Base-by-base conservation (phyloP, 2,797 vertebrate species). In the Tauraco hartlaubi region DNA sequence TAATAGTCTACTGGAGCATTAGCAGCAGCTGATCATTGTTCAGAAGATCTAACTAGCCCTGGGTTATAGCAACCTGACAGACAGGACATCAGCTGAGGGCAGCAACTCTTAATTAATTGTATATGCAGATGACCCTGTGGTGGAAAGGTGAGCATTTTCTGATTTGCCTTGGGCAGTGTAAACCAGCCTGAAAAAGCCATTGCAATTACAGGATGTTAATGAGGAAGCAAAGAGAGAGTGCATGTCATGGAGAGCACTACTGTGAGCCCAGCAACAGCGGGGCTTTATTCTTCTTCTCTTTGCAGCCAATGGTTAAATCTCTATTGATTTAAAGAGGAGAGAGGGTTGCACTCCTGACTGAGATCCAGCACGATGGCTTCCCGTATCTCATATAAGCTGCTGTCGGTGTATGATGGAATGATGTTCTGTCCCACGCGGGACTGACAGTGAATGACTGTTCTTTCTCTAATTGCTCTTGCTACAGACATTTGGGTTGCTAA, bases 61-160 rank as follows among this genome's bases (percentile, higher is more conserved):
- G 46, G 88, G 91, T 94, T 88, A 77, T 66, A 80, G 61, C 83
- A 91, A 80, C 90, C 78, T 95, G 85, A 73, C 81, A 92, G 95
- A 77, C 28, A 79, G 78, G 58, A 87, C 28, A 22, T 95, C 61
- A 91, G 80, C 67, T 85, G 85, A 95, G 92, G 68, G 93, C 92
- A 94, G 68, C 76, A 85, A 29, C 55, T 83, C 80, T 93, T 89
- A 90, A 89, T 92, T 95, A 96, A 93, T 85, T 95, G 77, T 89
- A 93, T 82, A 87, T 87, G 85, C n/a, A 93, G 77, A 88, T 92
- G 85, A 96, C 90, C 74, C 67, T 80, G 18, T 75, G 61, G 81
- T 96, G 91, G 67, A 92, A 89, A 92, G 77, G 71, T 85, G 87
- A 54, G 59, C 43, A 74, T 88, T 87, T 94, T 87, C 74, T 93